phyloP scores from a whole-genome alignment of 2,797 vertebrate species.

The Loriculus beryllinus region DNA sequence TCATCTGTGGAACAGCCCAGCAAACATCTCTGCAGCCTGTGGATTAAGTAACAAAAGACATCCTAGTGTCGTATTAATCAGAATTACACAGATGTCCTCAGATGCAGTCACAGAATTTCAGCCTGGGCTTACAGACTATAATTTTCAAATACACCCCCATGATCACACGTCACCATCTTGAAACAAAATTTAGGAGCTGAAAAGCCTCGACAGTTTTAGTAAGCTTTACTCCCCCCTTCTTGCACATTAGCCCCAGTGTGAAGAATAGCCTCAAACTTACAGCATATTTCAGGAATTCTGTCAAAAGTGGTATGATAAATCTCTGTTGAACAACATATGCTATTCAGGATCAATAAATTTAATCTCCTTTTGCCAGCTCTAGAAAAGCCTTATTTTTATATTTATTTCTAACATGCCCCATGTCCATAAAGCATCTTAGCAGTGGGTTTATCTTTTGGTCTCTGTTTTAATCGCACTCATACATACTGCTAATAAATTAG shows the following conservation, averaged over 20 bases:
- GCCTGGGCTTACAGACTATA: not conserved
- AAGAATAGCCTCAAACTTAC: not conserved
- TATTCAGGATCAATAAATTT: not conserved
- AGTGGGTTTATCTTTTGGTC: not conserved
- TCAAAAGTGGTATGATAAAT: not conserved
- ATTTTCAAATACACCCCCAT: not conserved
- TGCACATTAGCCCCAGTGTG: not conserved
- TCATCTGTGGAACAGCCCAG: not conserved
- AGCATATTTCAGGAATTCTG: not conserved
- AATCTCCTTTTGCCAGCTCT: not conserved
- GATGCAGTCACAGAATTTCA: not conserved
- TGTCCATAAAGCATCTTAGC: not conserved
- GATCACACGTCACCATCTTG: not conserved
- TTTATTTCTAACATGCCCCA: not conserved
- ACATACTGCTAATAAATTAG: not conserved
- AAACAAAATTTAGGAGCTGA: not conserved
- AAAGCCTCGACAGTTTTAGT: not conserved
- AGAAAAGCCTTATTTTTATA: not conserved
- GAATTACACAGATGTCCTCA: not conserved
- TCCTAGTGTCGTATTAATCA: not conserved
- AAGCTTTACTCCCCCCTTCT: not conserved
- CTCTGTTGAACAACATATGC: not conserved
- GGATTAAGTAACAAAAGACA: not conserved
- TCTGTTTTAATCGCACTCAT: not conserved
- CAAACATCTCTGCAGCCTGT: not conserved